Evolutionary conservation across 2,113 vertebrate species (phyloP).

Genomic region (Lepisosteus osseus): DNA sequence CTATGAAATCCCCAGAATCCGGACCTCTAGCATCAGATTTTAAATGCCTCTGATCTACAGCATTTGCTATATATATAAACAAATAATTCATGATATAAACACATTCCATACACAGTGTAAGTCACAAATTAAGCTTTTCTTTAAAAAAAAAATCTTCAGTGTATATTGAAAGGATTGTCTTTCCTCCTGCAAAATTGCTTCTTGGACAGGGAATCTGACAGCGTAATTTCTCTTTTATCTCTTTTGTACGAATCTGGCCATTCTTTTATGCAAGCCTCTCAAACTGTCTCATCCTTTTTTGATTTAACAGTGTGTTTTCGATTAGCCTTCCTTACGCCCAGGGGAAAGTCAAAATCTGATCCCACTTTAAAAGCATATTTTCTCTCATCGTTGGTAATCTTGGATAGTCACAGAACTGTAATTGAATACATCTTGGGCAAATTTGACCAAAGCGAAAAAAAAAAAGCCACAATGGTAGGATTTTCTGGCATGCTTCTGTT

Average conservation of each 20-base stretch:
- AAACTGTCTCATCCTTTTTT: not conserved
- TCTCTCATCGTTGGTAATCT: constrained; percentile 3
- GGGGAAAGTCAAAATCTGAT: constrained; percentile 7
- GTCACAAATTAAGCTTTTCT: too few species aligned
- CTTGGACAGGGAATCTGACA: not conserved
- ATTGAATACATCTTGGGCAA: constrained; percentile 12
- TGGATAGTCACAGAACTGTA: constrained; percentile 8
- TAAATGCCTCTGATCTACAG: too few species aligned
- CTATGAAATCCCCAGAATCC: too few species aligned
- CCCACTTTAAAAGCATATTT: constrained; percentile 11
- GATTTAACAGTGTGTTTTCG: constrained; percentile 1
- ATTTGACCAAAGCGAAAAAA: not conserved
- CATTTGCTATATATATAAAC: too few species aligned
- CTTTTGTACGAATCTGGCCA: not conserved
- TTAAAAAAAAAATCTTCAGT: too few species aligned
- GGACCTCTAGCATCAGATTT: too few species aligned
- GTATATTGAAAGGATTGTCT: too few species aligned
- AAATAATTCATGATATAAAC: too few species aligned
- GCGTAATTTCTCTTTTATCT: constrained; percentile 5
- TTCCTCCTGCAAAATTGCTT: not conserved
- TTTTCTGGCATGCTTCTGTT: constrained; percentile 2
- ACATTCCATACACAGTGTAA: too few species aligned
- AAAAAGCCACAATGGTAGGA: constrained; percentile 7
- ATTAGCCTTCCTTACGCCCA: not conserved
- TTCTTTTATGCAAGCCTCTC: not conserved